Evolutionary conservation across 1,140 invertebrate genomes (phyloP), one percentile per base, ranked within the genome.

Genomic region (Telenomus remus): DNA sequence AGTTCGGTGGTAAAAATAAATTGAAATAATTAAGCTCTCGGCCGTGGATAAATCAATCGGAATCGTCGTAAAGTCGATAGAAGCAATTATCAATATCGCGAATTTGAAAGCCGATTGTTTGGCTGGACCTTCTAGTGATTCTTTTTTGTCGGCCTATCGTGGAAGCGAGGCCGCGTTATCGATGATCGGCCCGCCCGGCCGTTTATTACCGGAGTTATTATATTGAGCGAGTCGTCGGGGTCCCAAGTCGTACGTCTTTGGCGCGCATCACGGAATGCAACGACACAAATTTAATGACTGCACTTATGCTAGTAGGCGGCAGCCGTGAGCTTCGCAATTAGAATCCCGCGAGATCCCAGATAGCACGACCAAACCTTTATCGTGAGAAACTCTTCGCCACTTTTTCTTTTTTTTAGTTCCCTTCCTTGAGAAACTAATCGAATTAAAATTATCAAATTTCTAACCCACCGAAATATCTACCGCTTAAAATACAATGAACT

Each of bases 211-310:
- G 6, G n/a, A 57, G 55, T 73, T 73, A 66, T 74, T 74, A 74
- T 66, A 74, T 74, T 59, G 68, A 44, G 11, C 39, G 57, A 44
- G 51, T 46, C 51, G n/a, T n/a, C n/a, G n/a, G 63, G 50, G 59
- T 27, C 63, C 44, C 44, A 46, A 60, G 44, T 66, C 71, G 61
- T 61, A 74, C 63, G 54, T 76, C 72, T 68, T 43, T 39, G 64
- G 66, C 69, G 44, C 50, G 46, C 54, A 63, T 54, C 75, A 64
- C 71, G 71, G 51, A 73, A 70, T 55, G 59, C 75, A 82, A 83
- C 78, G 76, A 81, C 80, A 79, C 80, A 75, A 82, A 82, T 84
- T 82, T 80, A 82, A 82, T 79, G 81, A 71, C 78, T 19, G 76
- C 76, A 75, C 73, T 78, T 77, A 66, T 72, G 14, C 76, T 78